These are phyloP conservation scores for Panopea generosa DNA, from an alignment of 2,888 invertebrate genomes.

Conservation along the genomic window DNA sequence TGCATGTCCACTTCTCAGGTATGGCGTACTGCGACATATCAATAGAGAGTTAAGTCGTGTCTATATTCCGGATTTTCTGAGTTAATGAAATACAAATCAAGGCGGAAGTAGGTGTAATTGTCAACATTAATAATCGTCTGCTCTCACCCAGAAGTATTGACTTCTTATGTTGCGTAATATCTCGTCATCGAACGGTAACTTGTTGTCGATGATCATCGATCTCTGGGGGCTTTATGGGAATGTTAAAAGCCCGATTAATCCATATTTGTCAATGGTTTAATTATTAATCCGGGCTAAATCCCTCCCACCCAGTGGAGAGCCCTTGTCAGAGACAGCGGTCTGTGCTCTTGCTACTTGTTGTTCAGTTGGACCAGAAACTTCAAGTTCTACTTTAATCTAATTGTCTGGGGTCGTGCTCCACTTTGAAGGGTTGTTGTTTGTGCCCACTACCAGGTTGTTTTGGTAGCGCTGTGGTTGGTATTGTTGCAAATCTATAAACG, in stretches of 20 bases:
- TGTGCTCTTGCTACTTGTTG: slow-evolving; percentile 12
- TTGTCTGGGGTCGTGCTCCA: not conserved
- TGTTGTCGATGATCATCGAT: no score
- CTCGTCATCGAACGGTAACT: no score
- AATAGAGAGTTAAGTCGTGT: no score
- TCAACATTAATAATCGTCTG: no score
- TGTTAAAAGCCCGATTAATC: slow-evolving; percentile 52
- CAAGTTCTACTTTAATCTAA: not conserved
- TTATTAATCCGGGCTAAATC: slow-evolving; percentile 45
- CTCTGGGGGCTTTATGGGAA: slow-evolving; percentile 21
- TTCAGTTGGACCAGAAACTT: not conserved
- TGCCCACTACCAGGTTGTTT: not conserved
- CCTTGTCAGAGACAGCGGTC: slow-evolving; percentile 54
- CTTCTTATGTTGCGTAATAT: no score
- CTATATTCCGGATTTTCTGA: no score
- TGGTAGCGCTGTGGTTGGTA: not conserved
- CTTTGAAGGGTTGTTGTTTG: not conserved
- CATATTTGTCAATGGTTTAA: slow-evolving; percentile 54
- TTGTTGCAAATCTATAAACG: not conserved
- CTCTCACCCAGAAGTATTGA: no score
- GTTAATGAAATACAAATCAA: no score
- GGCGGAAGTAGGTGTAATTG: no score
- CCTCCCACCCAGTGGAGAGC: slow-evolving; percentile 35
- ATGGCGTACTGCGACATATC: no score
- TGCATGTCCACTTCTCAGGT: no score